These are phyloP conservation scores for Merluccius polli DNA, from an alignment of 2,797 vertebrate genomes.

Conservation along the genomic window DNA sequence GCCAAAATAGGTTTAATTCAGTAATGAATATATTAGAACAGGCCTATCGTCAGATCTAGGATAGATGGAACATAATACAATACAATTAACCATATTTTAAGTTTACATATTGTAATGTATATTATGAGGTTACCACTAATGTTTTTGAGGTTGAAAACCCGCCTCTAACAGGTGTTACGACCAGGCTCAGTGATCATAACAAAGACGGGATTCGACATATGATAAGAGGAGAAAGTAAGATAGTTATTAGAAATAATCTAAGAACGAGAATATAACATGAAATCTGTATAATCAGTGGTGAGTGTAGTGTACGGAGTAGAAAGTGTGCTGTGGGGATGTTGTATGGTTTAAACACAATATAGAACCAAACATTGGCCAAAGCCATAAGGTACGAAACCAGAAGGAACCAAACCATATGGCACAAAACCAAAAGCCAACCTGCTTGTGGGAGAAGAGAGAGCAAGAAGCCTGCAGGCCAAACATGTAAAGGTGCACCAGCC, in stretches of 20 bases:
- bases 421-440: background rate
- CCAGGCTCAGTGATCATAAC: too few relatives aligned
- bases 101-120: background rate
- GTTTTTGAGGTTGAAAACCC: background rate
- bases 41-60: background rate
- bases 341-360: too few relatives aligned
- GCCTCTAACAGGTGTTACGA: background rate
- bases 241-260: background rate
- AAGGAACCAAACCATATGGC: too few relatives aligned
- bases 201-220: background rate
- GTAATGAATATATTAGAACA: background rate
- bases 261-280: background rate
- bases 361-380: too few relatives aligned
- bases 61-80: background rate
- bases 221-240: background rate
- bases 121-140: background rate
- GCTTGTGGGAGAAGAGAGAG: too few relatives aligned
- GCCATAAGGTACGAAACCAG: too few relatives aligned
- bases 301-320: too few relatives aligned
- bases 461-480: background rate
- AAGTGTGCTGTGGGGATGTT: too few relatives aligned
- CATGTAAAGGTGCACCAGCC: too few relatives aligned
- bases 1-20: background rate
- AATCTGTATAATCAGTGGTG: too few relatives aligned
- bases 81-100: background rate